Conservation (phyloP, 2,888 invertebrate genomes). For the Orchestes rusci region DNA sequence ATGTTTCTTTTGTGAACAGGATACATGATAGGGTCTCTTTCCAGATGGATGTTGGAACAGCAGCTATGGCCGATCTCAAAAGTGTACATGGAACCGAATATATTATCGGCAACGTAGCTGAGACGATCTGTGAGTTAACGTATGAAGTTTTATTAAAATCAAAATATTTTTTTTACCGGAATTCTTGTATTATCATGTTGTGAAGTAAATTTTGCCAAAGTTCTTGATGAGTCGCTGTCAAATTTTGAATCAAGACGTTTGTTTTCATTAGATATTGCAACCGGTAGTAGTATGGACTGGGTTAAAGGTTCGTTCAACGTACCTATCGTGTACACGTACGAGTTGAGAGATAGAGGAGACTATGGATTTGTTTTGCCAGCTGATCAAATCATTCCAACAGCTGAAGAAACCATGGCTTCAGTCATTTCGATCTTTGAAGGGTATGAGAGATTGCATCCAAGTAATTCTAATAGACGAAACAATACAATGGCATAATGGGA, state of each 20-base stretch:
- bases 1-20: too few species aligned
- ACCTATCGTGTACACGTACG: constrained; percentile 60
- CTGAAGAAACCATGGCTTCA: constrained; percentile 52
- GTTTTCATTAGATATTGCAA: constrained; percentile 52
- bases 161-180: too few species aligned
- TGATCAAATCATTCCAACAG: constrained; percentile 53
- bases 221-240: too few species aligned
- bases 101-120: constrained; percentile 43
- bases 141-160: too few species aligned
- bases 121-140: constrained; percentile 39
- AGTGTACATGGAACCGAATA: constrained; percentile 41
- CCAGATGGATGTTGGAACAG: constrained; percentile 24
- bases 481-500: too few species aligned
- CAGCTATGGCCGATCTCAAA: constrained; percentile 29
- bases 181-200: too few species aligned
- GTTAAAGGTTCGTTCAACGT: constrained; percentile 59
- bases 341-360: constrained; percentile 59
- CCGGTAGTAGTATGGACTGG: constrained; percentile 68
- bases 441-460: constrained; percentile 11
- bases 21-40: too few species aligned
- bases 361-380: constrained; percentile 64
- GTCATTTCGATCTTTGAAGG: constrained; percentile 23
- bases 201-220: too few species aligned
- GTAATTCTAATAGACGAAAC: too few species aligned
- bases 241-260: too few species aligned